Evolutionary conservation across 2,113 vertebrate genomes (phyloP), one percentile per base, ranked within the genome.

Genomic region (Rhombomys opimus): DNA sequence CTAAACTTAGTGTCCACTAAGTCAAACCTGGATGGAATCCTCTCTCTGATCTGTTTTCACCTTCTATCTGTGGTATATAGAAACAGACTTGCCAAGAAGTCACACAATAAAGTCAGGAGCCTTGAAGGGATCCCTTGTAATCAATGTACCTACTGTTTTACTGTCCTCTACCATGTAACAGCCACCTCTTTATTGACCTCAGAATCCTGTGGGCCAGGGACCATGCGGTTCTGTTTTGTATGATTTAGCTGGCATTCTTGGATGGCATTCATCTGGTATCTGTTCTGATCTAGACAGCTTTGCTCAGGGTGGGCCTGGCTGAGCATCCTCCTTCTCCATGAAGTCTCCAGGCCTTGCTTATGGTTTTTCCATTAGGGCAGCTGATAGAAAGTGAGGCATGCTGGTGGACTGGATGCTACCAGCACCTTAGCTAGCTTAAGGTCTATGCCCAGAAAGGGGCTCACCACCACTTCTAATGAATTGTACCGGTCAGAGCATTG

Each of bases 181-280:
- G 54, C 32, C 52, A 41, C 30, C 20, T n/a, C 87, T 88, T 78
- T 77, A 92, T 82, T 92, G 46, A 32, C 78, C 10, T 94, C 41
- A 87, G 12, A 72, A 10, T 91, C 78, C 65, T 88, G 59, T 81
- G 81, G 59, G 30, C 75, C 46, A 73, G 61, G 61, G 88, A 61
- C 80, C 35, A 90, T 70, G 38, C 4, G 72, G 7, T 86, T 93
- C 30, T 96, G 25, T 76, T 77, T 10, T 11, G 22, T 84, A 30
- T 52, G 35, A 68, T 93, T 94, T 94, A 61, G 65, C 46, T 95
- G 57, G 41, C 63, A 59, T 84, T 30, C 32, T 70, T 68, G 65
- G 46, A 61, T 87, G 1, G 54, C 10, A 30, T 91, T 92, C n/a
- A 61, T 1, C 18, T 95, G 54, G 35, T 70, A 14, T 77, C 38